Evolutionary conservation across 2,888 invertebrate genomes (phyloP), one percentile per base, ranked within the genome.

Genomic region (Drosophila seclusa): DNA sequence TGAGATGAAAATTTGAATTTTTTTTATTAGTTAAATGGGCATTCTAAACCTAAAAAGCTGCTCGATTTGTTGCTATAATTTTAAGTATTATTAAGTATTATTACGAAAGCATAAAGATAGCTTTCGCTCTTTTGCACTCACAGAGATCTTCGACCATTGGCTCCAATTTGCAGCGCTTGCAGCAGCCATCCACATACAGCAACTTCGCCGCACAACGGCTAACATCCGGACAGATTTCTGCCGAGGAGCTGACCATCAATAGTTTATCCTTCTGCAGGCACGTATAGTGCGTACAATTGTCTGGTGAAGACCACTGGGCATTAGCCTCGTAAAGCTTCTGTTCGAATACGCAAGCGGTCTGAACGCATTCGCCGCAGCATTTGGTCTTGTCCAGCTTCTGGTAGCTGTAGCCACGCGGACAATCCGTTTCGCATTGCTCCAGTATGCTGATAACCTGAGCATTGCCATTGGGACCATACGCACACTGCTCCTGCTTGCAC

Each of bases 311-410:
- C 96, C 96, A 96, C 0, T 91, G 93, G 0, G 94, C 92, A n/a
- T 94, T 95, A 1, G 95, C 94, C 31, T 93, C 82, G 53, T 94
- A 94, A 0, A 95, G 79, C 0, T 92, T 88, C 0, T 94, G 94
- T 0, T 93, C 94, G 3, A 94, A 91, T 0, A 95, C 89, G 66
- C 96, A 96, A 29, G 94, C 93, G 0, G 93, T 92, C 90, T 95
- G 95, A 42, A 93, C 92, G 78, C 96, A 96, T 50, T 93, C 94
- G 0, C 96, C 96, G 82, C 96, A 96, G 91, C 96, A 96, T 24
- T 90, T 90, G 0, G 82, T 85, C 38, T 79, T 72, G 2, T 94
- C 83, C 68, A 68, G 61, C 29, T 59, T 79, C 82, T 78, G 64
- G 42, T 96, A 96, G 59, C 91, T 91, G 93, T 94, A 96, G 0